Percentiles rank a stretch among this genome's conserved stretches.
Conservation (phyloP, 2,888 invertebrate genomes). For the Euzophera pinguis region DNA sequence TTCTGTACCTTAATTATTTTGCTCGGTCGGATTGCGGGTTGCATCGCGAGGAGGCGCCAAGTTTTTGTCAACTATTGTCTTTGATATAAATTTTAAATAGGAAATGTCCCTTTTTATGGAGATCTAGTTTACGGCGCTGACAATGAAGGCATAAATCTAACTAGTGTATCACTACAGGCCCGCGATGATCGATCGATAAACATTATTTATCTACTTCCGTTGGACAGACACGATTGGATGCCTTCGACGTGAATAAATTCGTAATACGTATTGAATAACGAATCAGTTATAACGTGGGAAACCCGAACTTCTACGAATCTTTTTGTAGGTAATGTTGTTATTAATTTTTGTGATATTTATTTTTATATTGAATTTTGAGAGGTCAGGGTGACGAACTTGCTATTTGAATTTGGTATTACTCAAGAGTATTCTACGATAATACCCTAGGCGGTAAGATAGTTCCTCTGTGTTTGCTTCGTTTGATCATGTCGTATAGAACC, state of each 20-base stretch:
- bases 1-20: background rate
- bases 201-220: slow-evolving; percentile 78
- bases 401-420: too few species aligned
- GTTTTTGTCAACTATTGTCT: slow-evolving; percentile 79
- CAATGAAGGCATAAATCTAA: slow-evolving; percentile 79
- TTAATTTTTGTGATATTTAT: too few species aligned
- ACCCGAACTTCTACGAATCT: slow-evolving; percentile 10
- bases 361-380: too few species aligned
- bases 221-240: slow-evolving; percentile 48
- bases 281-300: slow-evolving; percentile 25
- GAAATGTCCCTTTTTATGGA: slow-evolving; percentile 79
- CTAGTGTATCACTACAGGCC: slow-evolving; percentile 63
- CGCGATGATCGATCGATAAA: slow-evolving; percentile 78
- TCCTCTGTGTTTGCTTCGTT: too few species aligned
- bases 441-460: too few species aligned
- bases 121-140: slow-evolving; percentile 79
- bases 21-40: slow-evolving; percentile 26
- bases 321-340: too few species aligned
- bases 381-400: too few species aligned
- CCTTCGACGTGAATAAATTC: slow-evolving; percentile 51
- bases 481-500: too few species aligned
- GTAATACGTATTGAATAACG: slow-evolving; percentile 41
- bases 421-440: too few species aligned
- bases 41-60: slow-evolving; percentile 71
- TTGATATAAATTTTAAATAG: slow-evolving; percentile 80